Conservation (phyloP, 2,888 invertebrate species). For the Oscheius onirici region DNA sequence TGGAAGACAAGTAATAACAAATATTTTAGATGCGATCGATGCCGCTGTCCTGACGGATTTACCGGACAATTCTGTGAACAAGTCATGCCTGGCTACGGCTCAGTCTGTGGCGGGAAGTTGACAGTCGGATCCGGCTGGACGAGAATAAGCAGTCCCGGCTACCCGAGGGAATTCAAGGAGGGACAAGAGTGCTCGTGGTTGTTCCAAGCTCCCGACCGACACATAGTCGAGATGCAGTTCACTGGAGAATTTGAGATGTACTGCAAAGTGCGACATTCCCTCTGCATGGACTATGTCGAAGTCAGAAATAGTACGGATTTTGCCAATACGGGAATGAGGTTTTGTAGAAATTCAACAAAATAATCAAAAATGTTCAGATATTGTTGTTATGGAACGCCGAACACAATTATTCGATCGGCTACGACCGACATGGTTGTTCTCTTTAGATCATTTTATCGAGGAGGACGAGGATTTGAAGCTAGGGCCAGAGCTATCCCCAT, state of each 20-base stretch:
- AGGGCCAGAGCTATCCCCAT: conserved; percentile 62
- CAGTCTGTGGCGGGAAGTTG: conserved; percentile 68
- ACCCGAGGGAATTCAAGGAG: conserved; percentile 70
- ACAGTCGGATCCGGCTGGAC: conserved; percentile 52
- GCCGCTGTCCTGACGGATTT: conserved; percentile 72
- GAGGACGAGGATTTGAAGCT: conserved; percentile 70
- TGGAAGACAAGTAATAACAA: too few relatives aligned
- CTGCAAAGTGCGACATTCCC: conserved; percentile 70
- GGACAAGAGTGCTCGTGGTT: conserved; percentile 72
- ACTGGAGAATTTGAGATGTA: conserved; percentile 71
- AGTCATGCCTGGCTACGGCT: conserved; percentile 71
- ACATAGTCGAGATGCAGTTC: conserved; percentile 70
- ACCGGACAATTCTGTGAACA: conserved; percentile 70
- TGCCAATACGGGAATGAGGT: conserved; percentile 72
- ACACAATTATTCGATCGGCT: conserved; percentile 66
- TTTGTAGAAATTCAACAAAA: background rate
- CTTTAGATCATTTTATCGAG: conserved; percentile 71
- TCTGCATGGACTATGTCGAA: conserved; percentile 72
- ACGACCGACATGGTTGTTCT: conserved; percentile 71
- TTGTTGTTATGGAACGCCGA: conserved; percentile 71
- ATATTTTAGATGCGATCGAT: conserved; percentile 63
- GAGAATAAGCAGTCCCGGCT: conserved; percentile 66
- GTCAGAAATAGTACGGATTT: conserved; percentile 71
- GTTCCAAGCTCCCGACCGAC: conserved; percentile 66
- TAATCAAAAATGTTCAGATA: conserved; percentile 64